Conservation (phyloP, 2,113 vertebrate genomes). For the Reinhardtius hippoglossoides region DNA sequence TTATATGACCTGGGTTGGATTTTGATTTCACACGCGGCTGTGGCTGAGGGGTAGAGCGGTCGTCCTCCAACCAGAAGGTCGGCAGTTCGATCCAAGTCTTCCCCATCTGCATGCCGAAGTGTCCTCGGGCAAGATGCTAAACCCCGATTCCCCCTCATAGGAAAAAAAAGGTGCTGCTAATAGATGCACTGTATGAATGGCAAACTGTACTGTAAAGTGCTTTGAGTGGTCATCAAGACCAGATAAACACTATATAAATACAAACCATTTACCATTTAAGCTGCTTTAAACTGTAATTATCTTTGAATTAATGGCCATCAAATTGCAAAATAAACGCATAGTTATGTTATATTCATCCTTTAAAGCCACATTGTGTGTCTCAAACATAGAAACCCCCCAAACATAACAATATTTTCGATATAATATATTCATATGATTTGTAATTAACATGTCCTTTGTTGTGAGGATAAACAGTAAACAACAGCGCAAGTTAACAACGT, state of each 20-base stretch:
- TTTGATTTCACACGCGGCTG: conserved; percentile 25
- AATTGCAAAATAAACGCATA: neutral
- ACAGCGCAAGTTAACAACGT: neutral
- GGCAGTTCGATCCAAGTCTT: too few species aligned
- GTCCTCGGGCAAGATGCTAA: too few species aligned
- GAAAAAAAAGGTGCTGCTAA: too few species aligned
- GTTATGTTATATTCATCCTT: neutral
- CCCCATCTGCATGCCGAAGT: too few species aligned
- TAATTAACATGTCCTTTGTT: conserved; percentile 13
- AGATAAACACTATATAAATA: too few species aligned
- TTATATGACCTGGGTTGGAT: conserved; percentile 26
- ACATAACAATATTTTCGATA: neutral
- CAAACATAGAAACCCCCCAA: neutral
- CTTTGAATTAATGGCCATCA: neutral
- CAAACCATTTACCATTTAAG: neutral
- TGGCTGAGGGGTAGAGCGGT: too few species aligned
- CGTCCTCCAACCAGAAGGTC: too few species aligned
- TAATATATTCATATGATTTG: neutral
- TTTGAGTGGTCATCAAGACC: too few species aligned
- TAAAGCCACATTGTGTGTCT: neutral
- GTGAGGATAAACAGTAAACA: neutral
- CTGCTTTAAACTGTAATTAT: conserved; percentile 7
- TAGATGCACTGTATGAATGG: too few species aligned
- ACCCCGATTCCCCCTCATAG: too few species aligned
- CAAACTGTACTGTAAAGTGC: too few species aligned